Evolutionary conservation across 1,140 invertebrate genomes (phyloP), one percentile per base, ranked within the genome.

Genomic region (Ceratosolen solmsi): DNA sequence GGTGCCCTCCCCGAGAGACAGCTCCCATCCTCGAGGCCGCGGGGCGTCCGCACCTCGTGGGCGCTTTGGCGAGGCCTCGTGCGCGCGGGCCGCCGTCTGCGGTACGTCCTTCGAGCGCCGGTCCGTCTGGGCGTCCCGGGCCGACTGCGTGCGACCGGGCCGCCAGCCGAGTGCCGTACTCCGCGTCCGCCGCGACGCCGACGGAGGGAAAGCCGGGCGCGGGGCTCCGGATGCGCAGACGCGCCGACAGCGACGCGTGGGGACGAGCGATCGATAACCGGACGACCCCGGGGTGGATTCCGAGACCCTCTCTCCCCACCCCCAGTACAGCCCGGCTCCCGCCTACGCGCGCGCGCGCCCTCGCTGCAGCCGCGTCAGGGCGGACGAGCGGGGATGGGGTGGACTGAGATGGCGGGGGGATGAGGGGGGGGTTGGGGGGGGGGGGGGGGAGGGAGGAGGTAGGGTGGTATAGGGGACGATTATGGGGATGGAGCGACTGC

Each of bases 1-100:
- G 77, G 80, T 75, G 83, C 81, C 80, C 78, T 75, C 84, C 82
- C 85, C 83, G 20, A 41, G n/a, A n/a, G 76, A 46, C 77, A 70
- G 65, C 82, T 70, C 79, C 82, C 79, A 81, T 78, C 83, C 79
- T 77, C 70, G 56, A 71, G 56, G 46, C 68, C 54, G 30, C 51
- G 11, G 54, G 73, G 20, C 9, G 22, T 56, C 56, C 25, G 36
- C 38, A 27, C 38, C 36, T 56, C 56, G 54, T n/a, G 72, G 49
- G 74, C 56, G 74, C 74, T 17, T 41, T 49, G 36, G 20, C 58
- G 74, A 11, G 51, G 30, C 30, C 49, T 30, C 74, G 56, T 38
- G 17, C 74, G 58, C 74, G 72, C 51, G 27, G 36, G 36, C 54
- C 72, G 72, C 72, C 30, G 72, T 30, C 58, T 27, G 7, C 74